Base-by-base conservation (phyloP, 92 coral and sea anemone species). In the Meandrina meandrites region DNA sequence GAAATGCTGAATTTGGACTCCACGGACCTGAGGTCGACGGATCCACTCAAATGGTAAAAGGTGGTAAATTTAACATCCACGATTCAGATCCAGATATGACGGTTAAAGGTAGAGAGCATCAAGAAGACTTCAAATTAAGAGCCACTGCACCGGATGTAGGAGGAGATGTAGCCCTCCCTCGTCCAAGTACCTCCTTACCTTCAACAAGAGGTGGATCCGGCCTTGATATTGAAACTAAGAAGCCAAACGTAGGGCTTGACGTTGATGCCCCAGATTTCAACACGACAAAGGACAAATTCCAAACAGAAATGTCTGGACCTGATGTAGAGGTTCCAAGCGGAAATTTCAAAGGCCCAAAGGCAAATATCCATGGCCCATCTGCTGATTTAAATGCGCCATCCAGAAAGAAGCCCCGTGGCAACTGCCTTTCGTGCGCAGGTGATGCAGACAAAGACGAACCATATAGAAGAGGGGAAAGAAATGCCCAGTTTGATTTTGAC, bases 391-490 rank as follows among this genome's bases (percentile, higher is more conserved):
- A 27, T 42, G 1, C 27, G 21, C 81, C 81, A 13, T 75, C 88
- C 6, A 75, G 24, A 16, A 84, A 60, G 72, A 60, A 27, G 30
- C 57, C 47, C 34, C 74, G 81, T 40, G 81, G 58, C 0, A 84
- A 75, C 30, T 84, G 88, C 34, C 58, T 84, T 1, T 84, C 88
- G 30, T 84, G 88, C 37, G 76, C 82, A 18, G 75, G 75, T 9
- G 53, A 79, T 50, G 45, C 64, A 19, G 88, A 76, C 5, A 85
- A 85, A 62, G 76, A 76, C 50, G 82, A 76, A 22, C 88, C 88
- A 60, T 85, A 85, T 40, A 40, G 66, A 62, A 85, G 34, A 36
- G 34, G 62, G 16, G 16, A 74, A 58, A 73, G 56, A 83, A 57
- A 24, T 18, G n/a, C 70, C 8, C 31, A 30, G 14, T 54, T 74